Base-by-base conservation (phyloP, 1,140 invertebrate genomes). In the Drosophila mojavensis region DNA sequence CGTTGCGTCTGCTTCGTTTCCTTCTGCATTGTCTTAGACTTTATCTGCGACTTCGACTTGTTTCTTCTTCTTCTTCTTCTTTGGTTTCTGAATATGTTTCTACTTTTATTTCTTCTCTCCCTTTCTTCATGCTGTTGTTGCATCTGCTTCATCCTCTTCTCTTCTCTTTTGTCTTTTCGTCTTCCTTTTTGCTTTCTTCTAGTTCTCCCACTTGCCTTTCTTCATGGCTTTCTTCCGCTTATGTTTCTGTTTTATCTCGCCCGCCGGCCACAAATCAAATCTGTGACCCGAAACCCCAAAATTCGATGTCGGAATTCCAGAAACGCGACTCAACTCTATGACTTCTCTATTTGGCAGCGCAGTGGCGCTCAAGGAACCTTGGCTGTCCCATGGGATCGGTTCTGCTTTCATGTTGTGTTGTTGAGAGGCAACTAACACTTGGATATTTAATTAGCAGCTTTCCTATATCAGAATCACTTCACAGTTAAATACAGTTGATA, bases 251-350 rank as follows among this genome's bases (percentile, higher is more conserved):
- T n/a, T 17, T 39, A 11, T 43, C 62, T 72, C 26, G 50, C 50
- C 70, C 70, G 67, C 64, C 48, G 41, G 70, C 70, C 55, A 73
- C 70, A 68, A 68, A 73, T 68, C 56, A 55, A 64, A 68, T 43
- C 28, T 43, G 24, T 45, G 41, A 61, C 43, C 30, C 20, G 45
- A 28, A 26, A 17, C 56, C 24, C n/a, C 20, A 24, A 15, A 59
- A 47, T 9, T 30, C 56, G 4, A 47, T 24, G 10, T 20, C 30
- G 13, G 5, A 55, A 43, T 51, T 33, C 11, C 33, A 50, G 41
- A n/a, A 48, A 17, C 39, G 39, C 56, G 17, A 10, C 41, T 39
- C 43, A 51, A 72, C 61, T 65, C 51, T 62, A 39, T 53, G 68
- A 43, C 43, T 15, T 17, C 55, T 62, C 41, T 51, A 48, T 54